Percentiles rank a stretch among this genome's conserved stretches.
Evolutionary conservation across 1,140 invertebrate genomes (phyloP).

Genomic region (Drosophila serrata): DNA sequence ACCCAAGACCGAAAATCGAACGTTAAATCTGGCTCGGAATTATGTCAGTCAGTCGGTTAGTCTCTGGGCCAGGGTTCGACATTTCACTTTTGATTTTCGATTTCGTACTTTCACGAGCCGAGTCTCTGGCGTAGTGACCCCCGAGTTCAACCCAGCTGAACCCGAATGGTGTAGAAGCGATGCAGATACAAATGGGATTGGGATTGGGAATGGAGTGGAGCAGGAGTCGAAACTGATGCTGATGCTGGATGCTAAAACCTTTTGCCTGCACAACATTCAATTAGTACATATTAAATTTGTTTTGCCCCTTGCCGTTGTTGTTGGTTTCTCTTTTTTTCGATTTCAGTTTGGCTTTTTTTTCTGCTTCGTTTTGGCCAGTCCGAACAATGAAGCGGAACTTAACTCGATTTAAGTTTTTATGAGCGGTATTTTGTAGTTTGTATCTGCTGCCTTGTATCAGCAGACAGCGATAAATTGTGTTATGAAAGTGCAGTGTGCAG

Average conservation of each 20-base stretch:
- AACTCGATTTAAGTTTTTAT: slow-evolving; percentile 74
- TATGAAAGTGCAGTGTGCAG: slow-evolving; percentile 67
- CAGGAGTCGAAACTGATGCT: slow-evolving; percentile 7
- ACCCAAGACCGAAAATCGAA: neutral
- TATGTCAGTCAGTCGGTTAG: slow-evolving; percentile 50
- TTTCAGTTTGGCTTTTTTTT: slow-evolving; percentile 46
- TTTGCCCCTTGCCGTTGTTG: slow-evolving; percentile 43
- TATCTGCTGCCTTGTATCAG: slow-evolving; percentile 62
- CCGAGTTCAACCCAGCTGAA: slow-evolving; percentile 58
- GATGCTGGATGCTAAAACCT: slow-evolving; percentile 21
- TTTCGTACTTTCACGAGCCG: slow-evolving; percentile 71
- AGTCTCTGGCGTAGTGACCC: slow-evolving; percentile 50
- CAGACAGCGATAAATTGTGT: slow-evolving; percentile 68
- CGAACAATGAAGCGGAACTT: slow-evolving; percentile 76
- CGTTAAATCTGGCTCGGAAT: slow-evolving; percentile 25
- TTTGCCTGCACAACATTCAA: slow-evolving; percentile 71
- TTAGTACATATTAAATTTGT: slow-evolving; percentile 76
- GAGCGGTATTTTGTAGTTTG: slow-evolving; percentile 65
- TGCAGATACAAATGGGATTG: slow-evolving; percentile 51
- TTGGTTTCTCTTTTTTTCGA: slow-evolving; percentile 28
- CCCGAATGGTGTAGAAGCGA: slow-evolving; percentile 48
- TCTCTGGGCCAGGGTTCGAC: slow-evolving; percentile 46
- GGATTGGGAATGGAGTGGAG: slow-evolving; percentile 8
- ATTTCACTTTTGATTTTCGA: slow-evolving; percentile 76
- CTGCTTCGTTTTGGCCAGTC: slow-evolving; percentile 38